A percentile compares a stretch with the other conserved stretches of the same genome.
phyloP scores from a whole-genome alignment of 2,888 invertebrate genomes.

The Lochmaea crataegi region DNA sequence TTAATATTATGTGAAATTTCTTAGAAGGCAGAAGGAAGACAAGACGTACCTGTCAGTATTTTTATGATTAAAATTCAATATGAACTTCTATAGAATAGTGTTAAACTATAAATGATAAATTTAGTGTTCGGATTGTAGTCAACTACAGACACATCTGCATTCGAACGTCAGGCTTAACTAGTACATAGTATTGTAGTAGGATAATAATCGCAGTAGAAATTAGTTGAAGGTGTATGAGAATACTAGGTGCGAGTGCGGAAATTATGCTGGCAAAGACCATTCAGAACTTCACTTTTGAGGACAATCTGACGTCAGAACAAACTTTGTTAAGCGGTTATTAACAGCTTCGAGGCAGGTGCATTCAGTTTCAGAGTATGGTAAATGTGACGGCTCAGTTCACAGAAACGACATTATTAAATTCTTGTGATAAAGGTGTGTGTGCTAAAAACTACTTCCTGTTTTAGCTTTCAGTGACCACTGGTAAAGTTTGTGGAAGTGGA shows the following conservation, averaged over 20 bases:
- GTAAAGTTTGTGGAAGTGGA: neutral
- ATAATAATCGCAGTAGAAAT: constrained; percentile 12
- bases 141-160: no score
- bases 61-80: no score
- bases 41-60: no score
- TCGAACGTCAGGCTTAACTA: no score
- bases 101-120: no score
- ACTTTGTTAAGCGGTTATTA: constrained; percentile 28
- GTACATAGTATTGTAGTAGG: neutral
- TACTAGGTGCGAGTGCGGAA: neutral
- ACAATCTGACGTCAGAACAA: constrained; percentile 16
- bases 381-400: constrained; percentile 4
- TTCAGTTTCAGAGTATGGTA: constrained; percentile 8
- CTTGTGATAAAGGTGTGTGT: neutral
- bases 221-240: constrained; percentile 8
- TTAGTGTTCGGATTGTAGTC: no score
- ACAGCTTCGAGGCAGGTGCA: constrained; percentile 19
- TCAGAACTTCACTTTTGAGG: neutral
- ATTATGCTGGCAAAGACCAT: neutral
- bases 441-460: neutral
- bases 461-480: neutral
- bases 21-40: no score
- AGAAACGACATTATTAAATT: neutral
- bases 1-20: no score
- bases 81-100: no score